Base-by-base conservation (phyloP, 2,888 invertebrate species). In the Orthosia incerta region DNA sequence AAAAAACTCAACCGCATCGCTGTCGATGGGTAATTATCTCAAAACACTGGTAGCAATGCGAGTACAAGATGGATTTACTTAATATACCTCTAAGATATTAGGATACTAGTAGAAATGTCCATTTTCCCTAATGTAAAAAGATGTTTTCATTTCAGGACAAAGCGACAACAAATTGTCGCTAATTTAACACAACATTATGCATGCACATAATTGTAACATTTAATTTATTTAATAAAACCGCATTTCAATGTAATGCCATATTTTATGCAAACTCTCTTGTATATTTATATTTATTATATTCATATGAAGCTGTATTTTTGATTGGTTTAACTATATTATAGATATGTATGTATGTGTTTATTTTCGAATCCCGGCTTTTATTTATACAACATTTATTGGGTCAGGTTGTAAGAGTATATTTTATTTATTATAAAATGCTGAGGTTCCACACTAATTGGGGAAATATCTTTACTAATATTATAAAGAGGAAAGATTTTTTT, bases 311-410 rank as follows among this genome's bases (percentile, higher is more conserved):
- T 48, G 46, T 11, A 57, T 70, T 26, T 57, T 68, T 83, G 64
- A 83, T 80, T 80, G 63, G 74, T 64, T 60, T 56, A 73, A 79
- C 16, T 64, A 39, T 63, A 71, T 63, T 46, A 64, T 77, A 78
- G 65, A 79, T 80, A 73, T 73, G 48, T 80, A 73, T 73, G 48
- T 64, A 70, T 73, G 57, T 78, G 16, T 57, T 69, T 66, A 45
- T 61, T 51, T 65, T 56, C 13, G 60, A 46, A 46, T n/a, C 13
- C 11, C 51, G 12, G 39, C 20, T 50, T 61, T 61, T 67, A 64
- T 79, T 74, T 63, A 59, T 18, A 18, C 26, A 31, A 55, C 0
- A 9, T 23, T 48, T 63, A 69, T 55, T 66, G 56, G 39, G 23
- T 63, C 72, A 53, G 53, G 0, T 45, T 16, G 50, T 66, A 51